Conservation (phyloP, 2,888 invertebrate genomes). For the Xanthia togata region DNA sequence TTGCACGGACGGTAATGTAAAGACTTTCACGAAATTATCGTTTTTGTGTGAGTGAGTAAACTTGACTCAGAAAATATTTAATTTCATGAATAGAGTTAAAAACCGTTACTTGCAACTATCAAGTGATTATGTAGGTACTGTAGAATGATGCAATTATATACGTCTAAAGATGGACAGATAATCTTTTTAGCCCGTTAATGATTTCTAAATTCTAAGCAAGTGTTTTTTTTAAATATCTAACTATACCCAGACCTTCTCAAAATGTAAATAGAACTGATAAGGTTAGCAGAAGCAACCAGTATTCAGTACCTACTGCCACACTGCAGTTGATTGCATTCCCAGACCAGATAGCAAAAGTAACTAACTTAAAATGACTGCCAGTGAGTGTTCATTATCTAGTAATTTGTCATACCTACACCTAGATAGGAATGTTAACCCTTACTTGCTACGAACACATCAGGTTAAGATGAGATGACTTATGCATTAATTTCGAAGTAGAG, state of each 20-base stretch:
- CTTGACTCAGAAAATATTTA: neutral
- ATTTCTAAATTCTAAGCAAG: constrained; percentile 1
- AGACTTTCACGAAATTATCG: constrained; percentile 41
- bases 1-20: constrained; percentile 22
- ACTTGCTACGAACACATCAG: neutral
- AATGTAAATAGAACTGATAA: neutral
- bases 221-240: neutral
- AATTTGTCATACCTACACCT: neutral
- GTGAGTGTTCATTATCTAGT: constrained; percentile 5
- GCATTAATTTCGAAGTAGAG: neutral
- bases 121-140: neutral
- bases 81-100: neutral
- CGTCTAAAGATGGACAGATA: neutral
- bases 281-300: neutral
- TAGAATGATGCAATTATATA: neutral
- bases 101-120: neutral
- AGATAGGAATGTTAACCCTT: neutral
- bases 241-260: neutral
- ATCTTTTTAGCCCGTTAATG: neutral
- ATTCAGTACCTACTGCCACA: neutral
- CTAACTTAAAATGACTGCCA: neutral
- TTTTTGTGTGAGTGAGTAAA: constrained; percentile 7
- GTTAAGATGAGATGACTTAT: neutral
- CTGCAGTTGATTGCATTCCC: neutral
- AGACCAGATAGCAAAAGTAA: neutral